Base-by-base conservation (phyloP, 2,888 invertebrate species). In the Cantharis rufa region DNA sequence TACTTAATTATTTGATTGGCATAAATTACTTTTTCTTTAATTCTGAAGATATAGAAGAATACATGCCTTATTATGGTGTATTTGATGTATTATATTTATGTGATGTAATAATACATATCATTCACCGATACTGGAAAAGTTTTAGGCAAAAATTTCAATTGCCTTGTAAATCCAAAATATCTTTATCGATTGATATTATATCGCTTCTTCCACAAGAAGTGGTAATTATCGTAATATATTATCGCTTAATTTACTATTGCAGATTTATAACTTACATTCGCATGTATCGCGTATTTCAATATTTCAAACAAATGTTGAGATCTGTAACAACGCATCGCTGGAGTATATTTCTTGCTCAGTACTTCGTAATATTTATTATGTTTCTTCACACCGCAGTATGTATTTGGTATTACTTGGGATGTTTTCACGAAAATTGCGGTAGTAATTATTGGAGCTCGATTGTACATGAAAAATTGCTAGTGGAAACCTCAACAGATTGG, bases 341-440 rank as follows among this genome's bases (percentile, higher is more conserved):
- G 89, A 88, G 88, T 11, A 89, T 89, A 27, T 90, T 90, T 82
- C 83, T 90, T 62, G 86, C 88, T 13, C 89, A 90, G 81, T 90
- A 90, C 81, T 83, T 89, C 1, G 87, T 89, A 80, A 85, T 89
- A 24, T 88, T 90, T 74, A 79, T 89, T 62, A 79, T 90, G 15
- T 87, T 88, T 27, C 88, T 89, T 7, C 90, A 91, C 81, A 88
- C 89, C 4, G 88, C 88, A 86, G 88, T 90, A n/a, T 90, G 90
- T 79, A 84, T 90, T 21, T 90, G 90, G 90, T 90, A 87, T 83
- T 82, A 89, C 32, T 88, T 89, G 82, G 87, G 89, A n/a, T 77
- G 71, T 72, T 66, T 66, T 88, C 11, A 81, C 86, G 66, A 86
- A 86, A 78, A 84, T 89, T 71, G 88, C 89, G 3, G 88, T 88